phyloP scores from a whole-genome alignment of 2,797 vertebrate species.

The Phalanger gymnotis region DNA sequence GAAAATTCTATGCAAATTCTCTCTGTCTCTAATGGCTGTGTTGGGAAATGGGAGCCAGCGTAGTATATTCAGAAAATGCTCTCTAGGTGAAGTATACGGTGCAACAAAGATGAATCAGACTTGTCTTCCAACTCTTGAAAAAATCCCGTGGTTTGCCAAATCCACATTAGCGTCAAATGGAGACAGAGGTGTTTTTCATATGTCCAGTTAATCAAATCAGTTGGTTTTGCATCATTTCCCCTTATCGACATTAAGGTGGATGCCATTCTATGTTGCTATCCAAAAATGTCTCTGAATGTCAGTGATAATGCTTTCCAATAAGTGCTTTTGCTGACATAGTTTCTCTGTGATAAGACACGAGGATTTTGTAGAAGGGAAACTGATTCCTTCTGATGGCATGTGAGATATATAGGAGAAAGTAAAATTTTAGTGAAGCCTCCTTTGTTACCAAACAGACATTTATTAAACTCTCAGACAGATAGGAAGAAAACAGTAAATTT shows the following conservation, averaged over 20 bases:
- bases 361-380: conserved; percentile 58
- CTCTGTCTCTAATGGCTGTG: background rate
- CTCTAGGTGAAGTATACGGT: background rate
- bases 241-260: conserved; percentile 63
- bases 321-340: conserved; percentile 51
- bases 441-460: conserved; percentile 73
- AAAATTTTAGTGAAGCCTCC: conserved; percentile 56
- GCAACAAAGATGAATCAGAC: background rate
- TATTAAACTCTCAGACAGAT: conserved; percentile 56
- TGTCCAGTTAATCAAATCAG: conserved; percentile 69
- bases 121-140: background rate
- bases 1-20: background rate
- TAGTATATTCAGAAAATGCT: background rate
- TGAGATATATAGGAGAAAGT: conserved; percentile 75
- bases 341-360: conserved; percentile 64
- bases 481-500: conserved; percentile 68
- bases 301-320: conserved; percentile 74
- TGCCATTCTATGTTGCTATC: conserved; percentile 74
- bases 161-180: background rate
- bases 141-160: background rate
- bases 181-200: conserved; percentile 59
- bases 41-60: background rate
- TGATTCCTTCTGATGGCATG: conserved; percentile 63
- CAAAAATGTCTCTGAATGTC: conserved; percentile 70
- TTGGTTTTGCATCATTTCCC: conserved; percentile 64